Percentiles rank a stretch among this genome's conserved stretches.
Evolutionary conservation across 1,140 invertebrate species (phyloP).

Genomic region (Grapholita molesta): DNA sequence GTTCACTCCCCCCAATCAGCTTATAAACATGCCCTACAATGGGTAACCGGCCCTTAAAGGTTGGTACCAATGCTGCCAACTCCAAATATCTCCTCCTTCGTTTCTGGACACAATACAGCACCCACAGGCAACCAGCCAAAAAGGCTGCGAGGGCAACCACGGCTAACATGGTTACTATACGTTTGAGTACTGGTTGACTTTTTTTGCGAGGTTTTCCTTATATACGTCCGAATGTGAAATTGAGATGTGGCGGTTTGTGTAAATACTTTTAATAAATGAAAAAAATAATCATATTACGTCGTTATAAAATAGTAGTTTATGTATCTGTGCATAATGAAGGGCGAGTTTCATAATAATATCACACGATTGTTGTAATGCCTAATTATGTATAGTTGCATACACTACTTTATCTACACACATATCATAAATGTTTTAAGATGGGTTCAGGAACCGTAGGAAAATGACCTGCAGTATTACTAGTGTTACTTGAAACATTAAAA

Average conservation of each 20-base stretch:
- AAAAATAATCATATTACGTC: too few relatives aligned
- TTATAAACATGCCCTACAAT: conserved; percentile 34
- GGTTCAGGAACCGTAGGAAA: too few relatives aligned
- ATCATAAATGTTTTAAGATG: too few relatives aligned
- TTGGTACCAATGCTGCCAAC: conserved; percentile 16
- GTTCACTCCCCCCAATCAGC: conserved; percentile 29
- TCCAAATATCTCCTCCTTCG: neutral
- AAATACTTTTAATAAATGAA: too few relatives aligned
- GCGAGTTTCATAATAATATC: too few relatives aligned
- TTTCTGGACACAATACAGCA: neutral
- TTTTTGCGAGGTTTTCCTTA: neutral
- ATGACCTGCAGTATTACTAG: too few relatives aligned
- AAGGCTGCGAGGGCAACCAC: neutral
- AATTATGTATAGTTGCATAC: too few relatives aligned
- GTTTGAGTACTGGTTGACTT: neutral
- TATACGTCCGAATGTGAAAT: neutral
- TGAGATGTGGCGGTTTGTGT: neutral
- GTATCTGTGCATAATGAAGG: too few relatives aligned
- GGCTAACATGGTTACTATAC: neutral
- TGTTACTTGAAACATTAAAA: too few relatives aligned
- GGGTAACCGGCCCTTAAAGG: conserved; percentile 29
- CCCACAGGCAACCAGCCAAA: neutral
- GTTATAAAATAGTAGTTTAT: too few relatives aligned
- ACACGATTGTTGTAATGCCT: too few relatives aligned
- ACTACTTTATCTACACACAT: too few relatives aligned